These are phyloP conservation scores for Dryobates pubescens DNA, from an alignment of 2,797 vertebrate genomes.

Conservation along the genomic window DNA sequence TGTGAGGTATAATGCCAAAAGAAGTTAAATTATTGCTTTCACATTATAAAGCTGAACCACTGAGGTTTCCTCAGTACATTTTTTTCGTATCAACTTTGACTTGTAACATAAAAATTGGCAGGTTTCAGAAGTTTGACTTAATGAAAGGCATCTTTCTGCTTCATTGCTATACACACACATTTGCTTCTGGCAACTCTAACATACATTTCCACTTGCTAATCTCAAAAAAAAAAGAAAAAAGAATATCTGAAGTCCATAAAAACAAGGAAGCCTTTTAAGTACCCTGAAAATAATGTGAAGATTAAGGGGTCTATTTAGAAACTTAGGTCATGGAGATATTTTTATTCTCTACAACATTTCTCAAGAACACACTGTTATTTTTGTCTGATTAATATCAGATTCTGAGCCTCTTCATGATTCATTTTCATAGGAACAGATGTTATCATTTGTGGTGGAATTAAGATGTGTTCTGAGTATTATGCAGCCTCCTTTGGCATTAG, in stretches of 20 bases:
- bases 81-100: not conserved
- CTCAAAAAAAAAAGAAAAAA: not conserved
- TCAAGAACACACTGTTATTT: not conserved
- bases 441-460: conserved; percentile 46
- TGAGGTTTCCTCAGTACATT: not conserved
- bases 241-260: not conserved
- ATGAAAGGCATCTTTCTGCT: not conserved
- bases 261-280: not conserved
- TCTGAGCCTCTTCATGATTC: conserved; percentile 3
- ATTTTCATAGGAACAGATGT: conserved; percentile 63
- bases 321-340: not conserved
- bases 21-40: not conserved
- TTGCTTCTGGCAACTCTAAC: not conserved
- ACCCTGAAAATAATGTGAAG: not conserved
- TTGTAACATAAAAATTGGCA: conserved; percentile 14
- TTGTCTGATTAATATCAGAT: conserved; percentile 43
- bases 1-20: not conserved
- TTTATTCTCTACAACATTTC: not conserved
- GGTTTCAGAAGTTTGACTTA: conserved; percentile 10
- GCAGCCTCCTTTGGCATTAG: conserved; percentile 55
- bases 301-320: not conserved
- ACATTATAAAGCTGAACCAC: not conserved
- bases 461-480: conserved; percentile 48
- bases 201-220: not conserved
- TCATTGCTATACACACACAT: not conserved